Evolutionary conservation across 35 echinoderm and acorn worm genomes (phyloP), one percentile per base, ranked within the genome.

Genomic region (Ophiothrix spiculata): DNA sequence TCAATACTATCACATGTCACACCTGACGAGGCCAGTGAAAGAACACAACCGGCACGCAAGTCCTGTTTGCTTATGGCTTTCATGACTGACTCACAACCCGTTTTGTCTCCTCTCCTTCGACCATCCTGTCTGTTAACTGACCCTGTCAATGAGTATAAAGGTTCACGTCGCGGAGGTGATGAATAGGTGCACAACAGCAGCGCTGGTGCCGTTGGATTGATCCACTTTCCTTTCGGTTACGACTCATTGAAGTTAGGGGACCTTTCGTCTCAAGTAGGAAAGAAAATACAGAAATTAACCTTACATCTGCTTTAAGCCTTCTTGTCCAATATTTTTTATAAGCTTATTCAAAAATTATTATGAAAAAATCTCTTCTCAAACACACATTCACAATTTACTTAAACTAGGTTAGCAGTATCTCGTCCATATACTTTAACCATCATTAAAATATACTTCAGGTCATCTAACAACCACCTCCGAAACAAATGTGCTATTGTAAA

Each of bases 1-100:
- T 69, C 60, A 69, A 69, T 69, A 69, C 60, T 69, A 69, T 69
- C 60, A n/a, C 60, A 69, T 69, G 60, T 69, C 60, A 69, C 60
- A 69, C 60, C 60, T 69, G 60, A 69, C 60, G 60, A 25, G 60
- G 60, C 60, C 60, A 69, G 60, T n/a, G 60, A 69, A 25, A 15
- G 60, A 10, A 69, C 29, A 69, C 60, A 69, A 69, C 16, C 17
- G 23, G n/a, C n/a, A n/a, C n/a, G 60, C 60, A 25, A 69, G 60
- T 12, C 23, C 60, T 69, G n/a, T n/a, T n/a, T n/a, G 60, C 60
- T 28, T 25, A 12, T 69, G 60, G 60, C 60, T 69, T 28, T 25
- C 2, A 69, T 69, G 60, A n/a, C 17, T 69, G 16, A 69, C 60
- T 69, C 21, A 28, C n/a, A n/a, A n/a, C 10, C 25, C 25, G 8